Percentiles rank a stretch among this genome's conserved stretches.
Evolutionary conservation across 2,113 vertebrate species (phyloP).

Genomic region (Bambusicola thoracicus): DNA sequence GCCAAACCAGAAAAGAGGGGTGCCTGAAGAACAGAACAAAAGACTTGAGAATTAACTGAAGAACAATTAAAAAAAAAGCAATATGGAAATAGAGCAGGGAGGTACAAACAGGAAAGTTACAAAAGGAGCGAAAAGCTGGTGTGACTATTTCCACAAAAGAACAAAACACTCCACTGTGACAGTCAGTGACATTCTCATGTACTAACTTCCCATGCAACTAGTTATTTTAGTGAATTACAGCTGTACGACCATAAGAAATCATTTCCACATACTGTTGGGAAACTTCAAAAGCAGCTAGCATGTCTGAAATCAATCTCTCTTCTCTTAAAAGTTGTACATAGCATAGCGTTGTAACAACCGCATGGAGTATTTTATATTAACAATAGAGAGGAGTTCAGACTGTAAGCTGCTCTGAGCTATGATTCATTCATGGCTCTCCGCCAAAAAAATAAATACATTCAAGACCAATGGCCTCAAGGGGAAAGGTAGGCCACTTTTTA

Average conservation of each 20-base stretch:
- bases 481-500: constrained; percentile 41
- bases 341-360: constrained; percentile 12
- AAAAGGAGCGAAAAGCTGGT: constrained; percentile 2
- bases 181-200: not conserved
- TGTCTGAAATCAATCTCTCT: constrained; percentile 57
- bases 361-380: constrained; percentile 17
- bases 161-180: not conserved
- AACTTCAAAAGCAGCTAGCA: constrained; percentile 55
- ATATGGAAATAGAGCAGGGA: not conserved
- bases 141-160: not conserved
- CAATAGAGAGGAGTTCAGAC: constrained; percentile 33
- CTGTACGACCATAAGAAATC: not conserved
- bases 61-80: not conserved
- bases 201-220: not conserved
- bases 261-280: constrained; percentile 24
- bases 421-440: constrained; percentile 60
- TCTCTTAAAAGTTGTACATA: constrained; percentile 44
- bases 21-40: not conserved
- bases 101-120: constrained; percentile 15
- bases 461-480: constrained; percentile 53
- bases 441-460: constrained; percentile 64
- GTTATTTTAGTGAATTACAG: constrained; percentile 18
- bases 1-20: not conserved
- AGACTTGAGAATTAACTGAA: not conserved
- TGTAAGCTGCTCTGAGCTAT: constrained; percentile 30